Base-by-base conservation (phyloP, 2,797 vertebrate species). In the Syngnathus acus region DNA sequence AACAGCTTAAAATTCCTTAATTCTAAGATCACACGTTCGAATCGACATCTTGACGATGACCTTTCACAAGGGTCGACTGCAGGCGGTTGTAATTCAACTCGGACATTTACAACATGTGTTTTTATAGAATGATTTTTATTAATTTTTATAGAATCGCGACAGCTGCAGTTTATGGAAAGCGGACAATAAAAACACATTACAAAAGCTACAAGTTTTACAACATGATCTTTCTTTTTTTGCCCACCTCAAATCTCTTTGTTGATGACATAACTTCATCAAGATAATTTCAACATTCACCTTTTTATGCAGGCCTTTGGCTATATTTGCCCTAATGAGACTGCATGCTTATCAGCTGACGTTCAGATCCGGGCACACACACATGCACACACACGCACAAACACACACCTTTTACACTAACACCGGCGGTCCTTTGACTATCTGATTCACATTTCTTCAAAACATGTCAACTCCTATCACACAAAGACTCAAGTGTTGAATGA, bases 261-360 rank as follows among this genome's bases (percentile, higher is more conserved):
- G 23, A 76, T 74, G 65, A 76, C 57, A 59, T 54, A 66, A 66
- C 47, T 59, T 75, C 26, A 72, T 51, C 61, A 39, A 76, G 67
- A 73, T 77, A 39, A 68, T 81, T 69, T 65, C 82, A 69, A 78
- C 65, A 39, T 64, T 67, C 19, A 50, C n/a, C 62, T 68, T 65
- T 65, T 67, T 65, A 72, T 37, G 42, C 55, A 73, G 65, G 77
- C 82, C 76, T 75, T 62, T 65, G 78, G 82, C 65, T 67, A 40
- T 66, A 39, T 76, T 70, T 70, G 77, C 77, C 64, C 78, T 77
- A 64, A 79, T 66, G 67, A 80, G 76, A 65, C 73, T 63, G 77
- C 83, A 75, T 89, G 74, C 85, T 82, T 89, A 71, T 76, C 60
- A 65, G 67, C 62, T 89, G 81, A 90, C 68, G 72, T 76, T 64